Conservation (phyloP, 2,113 vertebrate species). For the Chinchilla lanigera region DNA sequence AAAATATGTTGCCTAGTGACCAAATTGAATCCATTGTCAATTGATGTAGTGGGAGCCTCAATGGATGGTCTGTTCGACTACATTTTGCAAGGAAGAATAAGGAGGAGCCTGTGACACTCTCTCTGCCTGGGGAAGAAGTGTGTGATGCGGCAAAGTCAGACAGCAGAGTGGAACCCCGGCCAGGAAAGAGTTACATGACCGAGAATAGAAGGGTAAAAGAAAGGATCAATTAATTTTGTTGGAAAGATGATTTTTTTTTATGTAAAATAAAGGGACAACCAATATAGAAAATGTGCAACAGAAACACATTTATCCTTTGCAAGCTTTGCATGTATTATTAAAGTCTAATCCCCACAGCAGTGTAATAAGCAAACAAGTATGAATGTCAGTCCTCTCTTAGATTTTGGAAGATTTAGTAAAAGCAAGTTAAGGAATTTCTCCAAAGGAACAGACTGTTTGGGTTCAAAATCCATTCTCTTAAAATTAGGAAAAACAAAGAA, state of each 20-base stretch:
- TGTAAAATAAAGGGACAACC: background rate
- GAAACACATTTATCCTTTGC: background rate
- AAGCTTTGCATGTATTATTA: background rate
- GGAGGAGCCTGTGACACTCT: constrained; percentile 53
- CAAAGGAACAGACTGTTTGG: background rate
- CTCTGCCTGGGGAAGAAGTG: background rate
- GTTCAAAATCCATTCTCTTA: background rate
- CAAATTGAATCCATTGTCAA: constrained; percentile 77
- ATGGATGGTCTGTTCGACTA: constrained; percentile 71
- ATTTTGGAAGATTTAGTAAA: background rate
- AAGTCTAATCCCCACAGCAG: background rate
- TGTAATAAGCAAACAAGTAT: background rate
- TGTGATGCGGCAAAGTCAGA: background rate
- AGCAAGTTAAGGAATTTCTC: background rate
- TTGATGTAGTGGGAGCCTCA: constrained; percentile 82
- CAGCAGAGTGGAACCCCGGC: background rate
- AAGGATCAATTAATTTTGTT: background rate
- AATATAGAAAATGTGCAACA: background rate
- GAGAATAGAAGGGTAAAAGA: background rate
- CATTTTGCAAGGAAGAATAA: constrained; percentile 69
- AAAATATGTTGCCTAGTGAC: constrained; percentile 80
- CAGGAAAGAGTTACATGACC: background rate
- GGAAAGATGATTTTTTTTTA: background rate
- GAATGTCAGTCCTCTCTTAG: background rate
- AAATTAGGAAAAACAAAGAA: background rate